Base-by-base conservation (phyloP, 2,888 invertebrate genomes). In the Agrochola litura region DNA sequence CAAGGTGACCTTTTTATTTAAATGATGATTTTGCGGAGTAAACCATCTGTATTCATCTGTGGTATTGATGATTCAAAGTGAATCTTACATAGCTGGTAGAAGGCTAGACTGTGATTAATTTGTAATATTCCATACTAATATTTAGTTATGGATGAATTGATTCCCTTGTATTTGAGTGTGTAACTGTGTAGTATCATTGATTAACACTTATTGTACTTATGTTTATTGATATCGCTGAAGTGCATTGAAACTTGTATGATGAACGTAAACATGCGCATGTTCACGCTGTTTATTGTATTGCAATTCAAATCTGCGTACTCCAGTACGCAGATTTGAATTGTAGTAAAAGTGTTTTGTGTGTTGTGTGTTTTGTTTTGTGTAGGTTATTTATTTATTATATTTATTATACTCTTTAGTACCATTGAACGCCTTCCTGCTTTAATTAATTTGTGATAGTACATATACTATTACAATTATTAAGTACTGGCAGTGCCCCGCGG, bases 161-260 rank as follows among this genome's bases (percentile, higher is more conserved):
- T 75, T 75, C 52, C 60, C 25, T 49, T 41, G 14, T 74, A 73
- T 60, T 43, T 25, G 49, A 37, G 56, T 76, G 22, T 43, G 8
- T 46, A 54, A 30, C 41, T 73, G 22, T 54, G 16, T 25, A 46
- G 14, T 19, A 58, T 73, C 37, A 41, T 41, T 60, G 56, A 41
- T 60, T 41, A 73, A 46, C 8, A 56, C 54, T 43, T 46, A 56
- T 56, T 76, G 30, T 22, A 12, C 37, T 49, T 58, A 37, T 6
- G 19, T 14, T 60, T 52, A 25, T 52, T n/a, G 60, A 61, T 75
- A 75, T 43, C 16, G 6, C 30, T 75, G 22, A 60, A 76, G 60
- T 61, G 22, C 22, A 19, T 46, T n/a, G 12, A 73, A 22, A 30
- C 43, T 43, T 46, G 30, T 43, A n/a, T 19, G 43, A 22, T 37